These are phyloP conservation scores for Saccopteryx leptura DNA, from an alignment of 2,113 vertebrate species.

Conservation along the genomic window DNA sequence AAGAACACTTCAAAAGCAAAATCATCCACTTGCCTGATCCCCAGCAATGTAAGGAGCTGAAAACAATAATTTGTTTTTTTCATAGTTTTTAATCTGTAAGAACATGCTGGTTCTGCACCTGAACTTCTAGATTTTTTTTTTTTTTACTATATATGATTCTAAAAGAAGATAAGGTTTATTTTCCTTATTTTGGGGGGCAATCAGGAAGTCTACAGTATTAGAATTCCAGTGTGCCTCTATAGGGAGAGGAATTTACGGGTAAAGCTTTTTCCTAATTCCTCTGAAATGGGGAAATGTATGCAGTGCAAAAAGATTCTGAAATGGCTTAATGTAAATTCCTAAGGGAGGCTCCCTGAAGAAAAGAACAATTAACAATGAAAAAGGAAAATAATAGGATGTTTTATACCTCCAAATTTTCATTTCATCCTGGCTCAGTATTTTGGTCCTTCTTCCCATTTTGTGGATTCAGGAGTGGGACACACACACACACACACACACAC, in stretches of 20 bases:
- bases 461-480: conserved; percentile 4
- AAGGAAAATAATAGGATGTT: neutral
- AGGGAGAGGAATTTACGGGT: neutral
- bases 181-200: conserved; percentile 30
- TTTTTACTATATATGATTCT: neutral
- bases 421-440: neutral
- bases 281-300: neutral
- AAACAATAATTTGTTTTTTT: neutral
- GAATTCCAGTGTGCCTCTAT: conserved; percentile 13
- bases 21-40: neutral
- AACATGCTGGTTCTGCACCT: neutral
- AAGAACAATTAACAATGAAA: conserved; percentile 38
- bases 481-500: neutral
- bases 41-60: neutral
- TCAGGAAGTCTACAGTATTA: neutral
- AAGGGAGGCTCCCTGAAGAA: conserved; percentile 1
- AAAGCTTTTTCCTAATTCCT: conserved; percentile 6
- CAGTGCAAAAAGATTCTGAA: neutral
- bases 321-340: neutral
- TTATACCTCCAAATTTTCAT: neutral
- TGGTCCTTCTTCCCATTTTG: conserved; percentile 35
- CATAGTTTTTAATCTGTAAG: neutral
- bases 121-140: conserved; percentile 30
- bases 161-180: neutral
- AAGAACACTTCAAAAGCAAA: neutral